phyloP scores from a whole-genome alignment of 2,888 invertebrate genomes.

The Heterodera filipjevi region DNA sequence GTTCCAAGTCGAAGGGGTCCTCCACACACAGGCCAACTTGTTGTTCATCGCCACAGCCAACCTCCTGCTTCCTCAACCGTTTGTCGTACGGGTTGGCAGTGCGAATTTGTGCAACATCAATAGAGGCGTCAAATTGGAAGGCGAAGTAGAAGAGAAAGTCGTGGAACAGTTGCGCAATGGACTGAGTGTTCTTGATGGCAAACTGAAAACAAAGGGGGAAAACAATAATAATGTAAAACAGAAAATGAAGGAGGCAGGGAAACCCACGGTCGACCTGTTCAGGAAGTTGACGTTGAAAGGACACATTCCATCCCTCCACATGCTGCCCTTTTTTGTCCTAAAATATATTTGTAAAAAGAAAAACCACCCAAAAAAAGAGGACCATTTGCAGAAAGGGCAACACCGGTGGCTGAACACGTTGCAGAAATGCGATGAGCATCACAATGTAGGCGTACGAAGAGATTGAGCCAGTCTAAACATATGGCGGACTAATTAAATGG shows the following conservation, averaged over 20 bases:
- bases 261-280: not conserved
- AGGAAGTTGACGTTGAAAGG: conserved; percentile 2
- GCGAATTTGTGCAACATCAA: too few species aligned
- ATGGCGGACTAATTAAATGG: not conserved
- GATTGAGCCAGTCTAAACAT: conserved; percentile 68
- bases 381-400: conserved; percentile 71
- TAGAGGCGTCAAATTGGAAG: too few species aligned
- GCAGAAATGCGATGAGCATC: conserved; percentile 71
- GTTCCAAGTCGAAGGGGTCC: conserved; percentile 72
- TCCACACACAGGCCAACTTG: conserved; percentile 70
- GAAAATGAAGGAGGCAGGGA: too few species aligned
- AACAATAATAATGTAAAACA: too few species aligned
- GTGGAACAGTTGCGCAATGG: too few species aligned
- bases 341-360: not conserved
- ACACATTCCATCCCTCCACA: conserved; percentile 26
- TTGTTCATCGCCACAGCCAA: conserved; percentile 42
- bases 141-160: too few species aligned
- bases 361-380: not conserved
- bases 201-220: too few species aligned
- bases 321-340: not conserved
- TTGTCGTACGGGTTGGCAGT: conserved; percentile 67
- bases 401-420: conserved; percentile 70
- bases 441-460: conserved; percentile 73
- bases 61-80: conserved; percentile 70
- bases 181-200: conserved; percentile 17